Percentiles rank a stretch among this genome's conserved stretches.
Conservation (phyloP, 2,113 vertebrate genomes). For the Eulemur macaco region DNA sequence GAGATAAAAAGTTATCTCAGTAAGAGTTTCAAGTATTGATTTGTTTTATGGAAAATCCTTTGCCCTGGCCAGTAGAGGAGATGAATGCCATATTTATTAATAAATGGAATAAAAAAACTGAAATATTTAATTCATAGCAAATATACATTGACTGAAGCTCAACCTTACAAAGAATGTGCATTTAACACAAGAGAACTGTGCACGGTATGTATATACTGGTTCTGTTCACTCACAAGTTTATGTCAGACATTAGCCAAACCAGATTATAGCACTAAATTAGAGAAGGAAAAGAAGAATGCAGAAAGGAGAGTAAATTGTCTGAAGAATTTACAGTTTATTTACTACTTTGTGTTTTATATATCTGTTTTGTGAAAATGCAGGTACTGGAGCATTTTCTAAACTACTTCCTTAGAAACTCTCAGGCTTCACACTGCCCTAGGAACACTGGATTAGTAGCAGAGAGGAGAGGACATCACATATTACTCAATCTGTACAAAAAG, state of each 20-base stretch:
- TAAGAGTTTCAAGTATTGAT: neutral
- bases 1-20: neutral
- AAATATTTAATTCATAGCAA: slow-evolving; percentile 7
- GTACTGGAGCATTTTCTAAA: neutral
- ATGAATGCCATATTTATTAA: neutral
- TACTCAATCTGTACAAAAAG: neutral
- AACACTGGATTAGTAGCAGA: neutral
- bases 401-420: neutral
- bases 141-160: neutral
- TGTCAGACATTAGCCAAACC: neutral
- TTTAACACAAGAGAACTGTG: neutral
- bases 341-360: neutral
- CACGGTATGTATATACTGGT: neutral
- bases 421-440: neutral
- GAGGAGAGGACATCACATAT: neutral
- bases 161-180: neutral
- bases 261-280: neutral
- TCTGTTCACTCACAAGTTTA: neutral
- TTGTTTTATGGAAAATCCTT: neutral
- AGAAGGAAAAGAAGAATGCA: neutral
- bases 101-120: neutral
- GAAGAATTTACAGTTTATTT: neutral
- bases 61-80: neutral
- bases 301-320: neutral
- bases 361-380: neutral